phyloP scores from a whole-genome alignment of 2,888 invertebrate genomes.

The Saturnia japonica region DNA sequence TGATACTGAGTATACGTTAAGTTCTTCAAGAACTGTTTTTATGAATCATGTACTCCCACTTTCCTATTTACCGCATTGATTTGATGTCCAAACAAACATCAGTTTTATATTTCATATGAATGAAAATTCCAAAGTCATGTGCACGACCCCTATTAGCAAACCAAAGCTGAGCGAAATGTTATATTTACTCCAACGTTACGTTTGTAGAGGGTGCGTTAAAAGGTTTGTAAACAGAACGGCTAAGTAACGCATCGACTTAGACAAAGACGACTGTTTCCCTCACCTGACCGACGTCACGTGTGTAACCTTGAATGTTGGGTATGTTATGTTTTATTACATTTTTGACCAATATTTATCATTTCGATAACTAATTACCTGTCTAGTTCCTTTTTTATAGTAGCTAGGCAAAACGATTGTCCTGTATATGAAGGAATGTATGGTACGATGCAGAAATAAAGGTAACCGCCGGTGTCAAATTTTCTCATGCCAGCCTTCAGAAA shows the following conservation, averaged over 20 bases:
- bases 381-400: not conserved
- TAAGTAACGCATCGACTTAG: slow-evolving; percentile 75
- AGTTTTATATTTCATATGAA: not conserved
- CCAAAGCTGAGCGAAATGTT: slow-evolving; percentile 41
- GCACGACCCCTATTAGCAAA: slow-evolving; percentile 2
- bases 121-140: not conserved
- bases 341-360: not conserved
- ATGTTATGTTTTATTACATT: not conserved
- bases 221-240: slow-evolving; percentile 74
- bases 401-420: too few species aligned
- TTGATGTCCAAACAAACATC: not conserved
- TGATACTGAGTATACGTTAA: too few species aligned
- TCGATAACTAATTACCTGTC: not conserved
- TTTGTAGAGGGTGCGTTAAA: slow-evolving; percentile 71
- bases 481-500: too few species aligned
- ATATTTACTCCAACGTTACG: slow-evolving; percentile 66
- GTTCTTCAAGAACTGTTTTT: too few species aligned
- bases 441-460: too few species aligned
- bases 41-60: too few species aligned
- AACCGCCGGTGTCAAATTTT: too few species aligned
- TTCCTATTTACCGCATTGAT: too few species aligned
- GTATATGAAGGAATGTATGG: too few species aligned
- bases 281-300: slow-evolving; percentile 27
- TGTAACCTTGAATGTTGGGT: slow-evolving; percentile 36
- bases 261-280: slow-evolving; percentile 70